Base-by-base conservation (phyloP, 2,888 invertebrate genomes). In the Brenthis ino region DNA sequence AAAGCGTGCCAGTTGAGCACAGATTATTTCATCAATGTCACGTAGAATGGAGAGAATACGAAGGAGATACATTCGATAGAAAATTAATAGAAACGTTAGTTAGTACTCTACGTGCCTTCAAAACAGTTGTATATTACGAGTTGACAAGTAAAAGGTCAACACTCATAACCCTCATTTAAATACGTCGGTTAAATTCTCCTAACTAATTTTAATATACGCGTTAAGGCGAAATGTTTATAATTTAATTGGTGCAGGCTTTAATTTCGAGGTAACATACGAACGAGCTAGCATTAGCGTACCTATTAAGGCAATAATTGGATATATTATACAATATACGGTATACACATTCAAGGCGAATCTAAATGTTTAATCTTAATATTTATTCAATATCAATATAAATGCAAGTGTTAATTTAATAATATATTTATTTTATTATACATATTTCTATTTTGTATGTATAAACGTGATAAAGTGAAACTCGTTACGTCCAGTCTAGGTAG, bases 261-360 rank as follows among this genome's bases (percentile, higher is more conserved):
- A 37, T 16, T 68, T 56, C 33, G 50, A 55, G 54, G 60, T 58
- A 55, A 65, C 33, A 58, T 20, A 56, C 50, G 64, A 12, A 61
- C 48, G 50, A 28, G n/a, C 58, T 66, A 70, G 5, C 60, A 6
- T 55, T 43, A 43, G 37, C 37, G 37, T 58, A 56, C 28, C 28
- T 28, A 28, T 28, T 56, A 69, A 71, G 66, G 71, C 71, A 53
- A 57, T 67, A 64, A 11, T 11, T 43, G 37, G 11, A 43, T 43
- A 43, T 43, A 11, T 11, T 43, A 43, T 43, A 43, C 37, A 43
- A 64, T 12, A 64, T 37, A 64, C 65, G 51, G 64, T 72, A 70
- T 51, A 69, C 65, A 68, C 60, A 60, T 64, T 67, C 24, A 66
- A 71, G 65, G 51, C 66, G 28, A 43, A 56, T 67, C 16, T 67